These are phyloP conservation scores for Empis stercorea DNA, from an alignment of 2,888 invertebrate genomes.

Conservation along the genomic window DNA sequence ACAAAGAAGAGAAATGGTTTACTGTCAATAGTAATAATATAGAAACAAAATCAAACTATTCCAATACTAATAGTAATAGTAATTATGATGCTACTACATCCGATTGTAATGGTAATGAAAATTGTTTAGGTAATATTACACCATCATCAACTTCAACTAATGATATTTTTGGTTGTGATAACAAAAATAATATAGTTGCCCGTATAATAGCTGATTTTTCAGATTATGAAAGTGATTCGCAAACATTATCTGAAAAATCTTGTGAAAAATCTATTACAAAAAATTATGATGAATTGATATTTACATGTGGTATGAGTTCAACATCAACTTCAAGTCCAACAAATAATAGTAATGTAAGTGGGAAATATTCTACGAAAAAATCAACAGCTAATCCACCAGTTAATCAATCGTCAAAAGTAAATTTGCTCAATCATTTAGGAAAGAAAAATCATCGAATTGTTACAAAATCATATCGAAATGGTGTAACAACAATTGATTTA, in stretches of 20 bases:
- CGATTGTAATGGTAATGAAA: background rate
- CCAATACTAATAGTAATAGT: background rate
- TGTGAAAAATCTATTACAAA: slow-evolving; percentile 18
- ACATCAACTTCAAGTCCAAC: slow-evolving; percentile 11
- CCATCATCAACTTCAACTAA: slow-evolving; percentile 5
- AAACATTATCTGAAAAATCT: slow-evolving; percentile 25
- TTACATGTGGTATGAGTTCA: slow-evolving; percentile 33
- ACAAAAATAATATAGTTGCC: slow-evolving; percentile 46
- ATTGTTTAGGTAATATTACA: background rate
- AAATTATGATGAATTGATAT: slow-evolving; percentile 39
- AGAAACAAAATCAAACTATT: background rate
- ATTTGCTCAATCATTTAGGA: slow-evolving; percentile 22
- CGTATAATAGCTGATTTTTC: slow-evolving; percentile 50
- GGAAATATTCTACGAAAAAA: slow-evolving; percentile 4
- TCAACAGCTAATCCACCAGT: slow-evolving; percentile 2
- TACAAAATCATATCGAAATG: slow-evolving; percentile 32
- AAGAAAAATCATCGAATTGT: slow-evolving; percentile 31
- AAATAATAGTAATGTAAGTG: slow-evolving; percentile 3
- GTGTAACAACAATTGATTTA: slow-evolving; percentile 29
- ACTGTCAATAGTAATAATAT: too few species aligned
- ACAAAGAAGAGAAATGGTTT: background rate
- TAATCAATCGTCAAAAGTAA: slow-evolving; percentile 16
- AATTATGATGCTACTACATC: background rate
- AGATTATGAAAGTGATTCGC: slow-evolving; percentile 45
- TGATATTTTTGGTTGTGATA: slow-evolving; percentile 23